Evolutionary conservation across 2,113 vertebrate species (phyloP).

Genomic region (Sylvia atricapilla): DNA sequence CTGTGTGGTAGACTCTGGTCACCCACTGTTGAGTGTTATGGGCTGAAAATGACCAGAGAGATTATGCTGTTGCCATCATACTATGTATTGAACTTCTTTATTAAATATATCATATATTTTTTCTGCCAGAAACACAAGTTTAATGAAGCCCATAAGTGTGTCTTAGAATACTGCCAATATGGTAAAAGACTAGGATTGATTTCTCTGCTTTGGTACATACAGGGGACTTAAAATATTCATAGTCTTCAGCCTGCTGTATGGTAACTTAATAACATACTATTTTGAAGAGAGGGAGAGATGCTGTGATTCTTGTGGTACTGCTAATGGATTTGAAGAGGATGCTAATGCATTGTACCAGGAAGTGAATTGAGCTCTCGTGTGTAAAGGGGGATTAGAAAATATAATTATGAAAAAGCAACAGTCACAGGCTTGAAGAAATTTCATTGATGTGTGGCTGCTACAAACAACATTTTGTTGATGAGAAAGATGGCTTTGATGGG

Average conservation of each 20-base stretch:
- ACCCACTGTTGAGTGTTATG: background rate
- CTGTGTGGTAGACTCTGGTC: background rate
- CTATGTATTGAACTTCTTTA: background rate
- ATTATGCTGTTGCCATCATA: background rate
- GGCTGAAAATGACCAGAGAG: background rate
- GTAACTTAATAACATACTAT: conserved; percentile 76
- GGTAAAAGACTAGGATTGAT: conserved; percentile 33
- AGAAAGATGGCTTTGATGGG: conserved; percentile 64
- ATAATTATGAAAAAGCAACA: conserved; percentile 75
- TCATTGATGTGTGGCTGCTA: conserved; percentile 71
- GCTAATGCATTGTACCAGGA: conserved; percentile 76
- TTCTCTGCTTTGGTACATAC: conserved; percentile 48
- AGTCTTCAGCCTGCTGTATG: conserved; percentile 48
- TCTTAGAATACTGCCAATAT: conserved; percentile 18
- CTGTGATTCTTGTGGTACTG: conserved; percentile 72
- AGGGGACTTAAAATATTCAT: conserved; percentile 74
- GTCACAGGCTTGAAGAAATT: conserved; percentile 71
- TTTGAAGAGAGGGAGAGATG: conserved; percentile 71
- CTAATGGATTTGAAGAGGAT: conserved; percentile 86
- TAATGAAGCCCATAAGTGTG: background rate
- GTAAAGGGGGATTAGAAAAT: conserved; percentile 79
- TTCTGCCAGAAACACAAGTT: background rate
- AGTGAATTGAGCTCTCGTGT: conserved; percentile 75
- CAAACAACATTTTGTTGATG: conserved; percentile 70
- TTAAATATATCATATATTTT: background rate